These are phyloP conservation scores for Phymastichus coffea DNA, from an alignment of 1,140 invertebrate species.

Conservation along the genomic window DNA sequence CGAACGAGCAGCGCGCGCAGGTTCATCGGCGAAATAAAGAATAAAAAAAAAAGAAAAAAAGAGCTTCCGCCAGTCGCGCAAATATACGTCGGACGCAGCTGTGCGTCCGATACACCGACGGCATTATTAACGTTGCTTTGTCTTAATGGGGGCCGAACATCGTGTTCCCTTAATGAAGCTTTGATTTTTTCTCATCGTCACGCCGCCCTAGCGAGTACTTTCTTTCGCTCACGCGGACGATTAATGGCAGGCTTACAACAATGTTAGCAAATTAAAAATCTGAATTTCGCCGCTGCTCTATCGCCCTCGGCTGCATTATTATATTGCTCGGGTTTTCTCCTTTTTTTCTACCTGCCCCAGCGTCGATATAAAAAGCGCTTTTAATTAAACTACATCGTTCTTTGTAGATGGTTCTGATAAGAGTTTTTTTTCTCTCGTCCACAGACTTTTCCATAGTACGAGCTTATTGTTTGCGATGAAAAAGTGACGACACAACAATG, in stretches of 20 bases:
- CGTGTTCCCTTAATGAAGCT: conserved; percentile 19
- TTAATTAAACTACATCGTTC: neutral
- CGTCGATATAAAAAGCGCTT: no score
- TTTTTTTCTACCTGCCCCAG: neutral
- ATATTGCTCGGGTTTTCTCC: neutral
- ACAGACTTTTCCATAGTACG: no score
- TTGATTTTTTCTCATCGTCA: conserved; percentile 6
- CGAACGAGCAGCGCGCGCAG: neutral
- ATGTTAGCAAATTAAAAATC: conserved; percentile 18
- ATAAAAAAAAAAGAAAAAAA: neutral
- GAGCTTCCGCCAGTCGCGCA: neutral
- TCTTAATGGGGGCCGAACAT: conserved; percentile 15
- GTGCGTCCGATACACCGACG: neutral
- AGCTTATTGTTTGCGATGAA: no score
- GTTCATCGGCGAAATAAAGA: neutral
- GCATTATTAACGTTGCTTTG: conserved; percentile 28
- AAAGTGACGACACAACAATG: no score
- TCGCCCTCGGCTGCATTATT: no score
- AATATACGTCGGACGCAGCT: neutral
- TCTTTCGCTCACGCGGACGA: neutral
- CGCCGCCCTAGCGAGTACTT: neutral
- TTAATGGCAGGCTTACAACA: conserved; percentile 20
- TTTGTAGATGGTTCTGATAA: no score
- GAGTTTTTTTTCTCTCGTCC: no score
- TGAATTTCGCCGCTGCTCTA: no score